Conservation (phyloP, 2,888 invertebrate genomes). For the Penaeus monodon region DNA sequence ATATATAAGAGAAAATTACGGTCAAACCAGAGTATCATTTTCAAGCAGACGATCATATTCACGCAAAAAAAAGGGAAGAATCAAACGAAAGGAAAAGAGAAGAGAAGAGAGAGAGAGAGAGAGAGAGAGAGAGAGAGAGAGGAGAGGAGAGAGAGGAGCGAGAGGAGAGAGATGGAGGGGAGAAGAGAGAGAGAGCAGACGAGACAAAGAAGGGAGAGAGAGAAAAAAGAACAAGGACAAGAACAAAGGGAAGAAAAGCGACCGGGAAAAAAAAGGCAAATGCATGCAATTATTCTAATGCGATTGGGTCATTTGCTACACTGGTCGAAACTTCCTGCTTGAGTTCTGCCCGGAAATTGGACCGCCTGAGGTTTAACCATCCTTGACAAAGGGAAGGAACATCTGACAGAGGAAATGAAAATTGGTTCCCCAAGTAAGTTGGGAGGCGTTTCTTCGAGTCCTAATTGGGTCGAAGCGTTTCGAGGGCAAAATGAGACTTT, state of each 20-base stretch:
- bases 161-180: too few relatives aligned
- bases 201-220: background rate
- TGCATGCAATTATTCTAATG: background rate
- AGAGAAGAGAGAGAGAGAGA: too few relatives aligned
- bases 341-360: background rate
- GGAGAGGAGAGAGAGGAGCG: too few relatives aligned
- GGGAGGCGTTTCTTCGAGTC: background rate
- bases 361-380: background rate
- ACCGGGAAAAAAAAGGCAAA: background rate
- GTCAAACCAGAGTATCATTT: background rate
- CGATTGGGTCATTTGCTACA: too few relatives aligned
- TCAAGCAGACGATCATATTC: background rate
- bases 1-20: too few relatives aligned
- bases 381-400: background rate
- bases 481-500: too few relatives aligned
- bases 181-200: background rate
- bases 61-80: background rate
- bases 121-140: too few relatives aligned
- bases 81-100: background rate
- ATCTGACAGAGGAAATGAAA: background rate
- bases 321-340: too few relatives aligned
- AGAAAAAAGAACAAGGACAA: background rate
- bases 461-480: too few relatives aligned
- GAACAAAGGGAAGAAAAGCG: background rate
- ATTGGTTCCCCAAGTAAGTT: background rate